A percentile compares a stretch with the other conserved stretches of the same genome.
phyloP scores from a whole-genome alignment of 2,888 invertebrate genomes.

The Nomada fucata region DNA sequence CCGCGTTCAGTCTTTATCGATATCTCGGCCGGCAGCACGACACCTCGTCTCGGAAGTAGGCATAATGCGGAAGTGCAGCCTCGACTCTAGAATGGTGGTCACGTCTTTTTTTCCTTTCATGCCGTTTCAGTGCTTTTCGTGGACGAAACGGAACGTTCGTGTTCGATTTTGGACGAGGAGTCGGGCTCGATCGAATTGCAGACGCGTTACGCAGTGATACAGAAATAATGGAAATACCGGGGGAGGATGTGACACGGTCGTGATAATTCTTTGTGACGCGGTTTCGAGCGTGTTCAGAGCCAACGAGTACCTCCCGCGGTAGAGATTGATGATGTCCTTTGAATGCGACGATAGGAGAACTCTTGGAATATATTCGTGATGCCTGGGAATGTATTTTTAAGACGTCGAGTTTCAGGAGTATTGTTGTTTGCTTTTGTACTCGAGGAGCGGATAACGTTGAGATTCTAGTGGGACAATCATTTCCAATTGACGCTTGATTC shows the following conservation, averaged over 20 bases:
- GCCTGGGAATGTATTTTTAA: too few species aligned
- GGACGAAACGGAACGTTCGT: not conserved
- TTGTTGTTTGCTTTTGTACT: too few species aligned
- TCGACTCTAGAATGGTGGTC: conserved; percentile 76
- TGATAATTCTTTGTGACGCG: conserved; percentile 26
- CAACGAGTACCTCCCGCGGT: not conserved
- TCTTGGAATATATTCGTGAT: not conserved
- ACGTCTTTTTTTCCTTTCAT: not conserved
- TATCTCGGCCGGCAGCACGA: conserved; percentile 1
- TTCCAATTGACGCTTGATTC: not conserved
- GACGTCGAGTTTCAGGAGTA: too few species aligned
- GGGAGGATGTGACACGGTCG: conserved; percentile 37
- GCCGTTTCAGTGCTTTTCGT: too few species aligned
- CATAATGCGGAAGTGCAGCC: conserved; percentile 75
- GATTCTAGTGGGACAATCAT: not conserved
- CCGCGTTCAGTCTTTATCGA: conserved; percentile 54
- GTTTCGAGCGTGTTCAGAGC: not conserved
- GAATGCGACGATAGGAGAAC: not conserved
- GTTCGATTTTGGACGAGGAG: not conserved
- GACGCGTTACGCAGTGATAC: conserved; percentile 31
- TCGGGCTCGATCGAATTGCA: not conserved
- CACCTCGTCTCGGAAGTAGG: too few species aligned
- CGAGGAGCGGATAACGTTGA: too few species aligned
- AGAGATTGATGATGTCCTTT: not conserved
- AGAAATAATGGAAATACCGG: conserved; percentile 36